phyloP scores from a whole-genome alignment of 2,888 invertebrate genomes.

The Pegoplata infirma region DNA sequence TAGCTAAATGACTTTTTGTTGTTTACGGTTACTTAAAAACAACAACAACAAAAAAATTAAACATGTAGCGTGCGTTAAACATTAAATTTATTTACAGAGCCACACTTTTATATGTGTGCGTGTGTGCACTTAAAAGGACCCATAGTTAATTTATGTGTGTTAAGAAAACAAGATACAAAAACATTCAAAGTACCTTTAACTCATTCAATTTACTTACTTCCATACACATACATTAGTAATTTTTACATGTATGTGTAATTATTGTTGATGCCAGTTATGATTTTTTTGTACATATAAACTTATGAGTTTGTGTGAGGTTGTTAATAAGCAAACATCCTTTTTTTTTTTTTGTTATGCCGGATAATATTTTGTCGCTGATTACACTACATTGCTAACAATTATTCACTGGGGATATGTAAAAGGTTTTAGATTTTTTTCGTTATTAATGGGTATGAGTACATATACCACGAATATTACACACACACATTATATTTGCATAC shows the following conservation, averaged over 20 bases:
- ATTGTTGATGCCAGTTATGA: conserved; percentile 16
- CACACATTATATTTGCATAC: too few species aligned
- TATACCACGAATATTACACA: too few species aligned
- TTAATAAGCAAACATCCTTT: conserved; percentile 59
- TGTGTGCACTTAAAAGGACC: neutral
- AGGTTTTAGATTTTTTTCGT: too few species aligned
- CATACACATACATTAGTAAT: conserved; percentile 3
- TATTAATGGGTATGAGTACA: too few species aligned
- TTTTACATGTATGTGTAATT: conserved; percentile 23
- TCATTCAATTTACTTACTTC: neutral
- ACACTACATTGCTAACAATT: conserved; percentile 29
- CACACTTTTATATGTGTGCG: neutral
- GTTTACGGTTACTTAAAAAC: conserved; percentile 31
- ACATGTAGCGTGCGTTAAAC: conserved; percentile 38
- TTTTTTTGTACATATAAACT: neutral
- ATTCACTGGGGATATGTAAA: too few species aligned
- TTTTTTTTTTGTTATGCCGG: conserved; percentile 64
- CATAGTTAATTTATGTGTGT: conserved; percentile 22
- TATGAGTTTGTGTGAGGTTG: neutral
- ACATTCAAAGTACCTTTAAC: neutral
- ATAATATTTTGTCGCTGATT: conserved; percentile 69
- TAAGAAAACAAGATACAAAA: neutral
- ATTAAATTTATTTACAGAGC: conserved; percentile 23
- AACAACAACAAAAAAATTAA: too few species aligned
- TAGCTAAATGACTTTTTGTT: conserved; percentile 60